Evolutionary conservation across 2,888 invertebrate species (phyloP).

Genomic region (Oasisia sp.): DNA sequence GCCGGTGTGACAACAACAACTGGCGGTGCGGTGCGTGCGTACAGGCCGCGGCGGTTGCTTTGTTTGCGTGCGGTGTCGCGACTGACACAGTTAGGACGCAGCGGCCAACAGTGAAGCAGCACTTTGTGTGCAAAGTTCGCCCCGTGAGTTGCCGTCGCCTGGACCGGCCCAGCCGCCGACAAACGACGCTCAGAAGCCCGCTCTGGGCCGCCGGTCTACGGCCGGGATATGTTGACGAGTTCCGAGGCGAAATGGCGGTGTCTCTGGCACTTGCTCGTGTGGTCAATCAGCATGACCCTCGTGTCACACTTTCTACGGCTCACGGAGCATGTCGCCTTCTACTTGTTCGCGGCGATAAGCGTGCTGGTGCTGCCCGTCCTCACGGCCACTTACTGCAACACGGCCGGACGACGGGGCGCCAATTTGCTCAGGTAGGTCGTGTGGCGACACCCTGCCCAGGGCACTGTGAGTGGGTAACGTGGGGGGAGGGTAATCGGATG

Average conservation of each 20-base stretch:
- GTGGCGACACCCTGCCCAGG: background rate
- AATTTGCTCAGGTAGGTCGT: constrained; percentile 42
- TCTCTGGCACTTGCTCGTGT: constrained; percentile 47
- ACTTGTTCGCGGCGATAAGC: constrained; percentile 41
- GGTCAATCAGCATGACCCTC: constrained; percentile 44
- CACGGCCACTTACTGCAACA: constrained; percentile 46
- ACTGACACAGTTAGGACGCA: background rate
- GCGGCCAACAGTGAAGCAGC: background rate
- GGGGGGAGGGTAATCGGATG: too few species aligned
- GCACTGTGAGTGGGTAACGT: background rate
- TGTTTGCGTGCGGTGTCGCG: background rate
- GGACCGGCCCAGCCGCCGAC: background rate
- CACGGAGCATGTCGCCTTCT: constrained; percentile 43
- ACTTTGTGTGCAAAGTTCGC: background rate
- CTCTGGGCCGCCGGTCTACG: background rate
- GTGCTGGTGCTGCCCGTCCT: constrained; percentile 42
- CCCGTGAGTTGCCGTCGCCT: background rate
- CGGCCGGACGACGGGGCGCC: constrained; percentile 41
- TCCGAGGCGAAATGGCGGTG: constrained; percentile 46
- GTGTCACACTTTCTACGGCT: constrained; percentile 43
- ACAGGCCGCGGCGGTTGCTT: background rate
- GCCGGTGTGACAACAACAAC: background rate
- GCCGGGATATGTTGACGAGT: constrained; percentile 41
- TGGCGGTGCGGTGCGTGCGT: background rate
- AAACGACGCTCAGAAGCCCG: background rate